Base-by-base conservation (phyloP, 1,140 invertebrate genomes). In the Ostrea denselamellosa region DNA sequence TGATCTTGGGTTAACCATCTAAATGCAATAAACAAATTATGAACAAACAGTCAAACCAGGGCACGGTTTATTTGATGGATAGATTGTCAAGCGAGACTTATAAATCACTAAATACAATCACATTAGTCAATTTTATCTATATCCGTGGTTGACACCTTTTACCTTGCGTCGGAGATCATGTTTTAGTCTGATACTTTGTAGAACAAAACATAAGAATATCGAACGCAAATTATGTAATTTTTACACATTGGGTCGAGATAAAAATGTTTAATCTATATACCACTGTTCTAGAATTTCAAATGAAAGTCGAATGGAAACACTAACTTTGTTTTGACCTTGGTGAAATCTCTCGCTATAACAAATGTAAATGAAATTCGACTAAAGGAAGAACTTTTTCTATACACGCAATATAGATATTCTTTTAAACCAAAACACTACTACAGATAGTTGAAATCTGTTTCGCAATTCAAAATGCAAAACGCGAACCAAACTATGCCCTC, bases 101-200 rank as follows among this genome's bases (percentile, higher is more conserved):
- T 77, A 77, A 77, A 77, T 77, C 68, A 77, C 68, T 14, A 25
- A 77, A 34, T 14, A 25, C 68, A 34, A 77, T 77, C 68, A 34
- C 68, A 77, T 77, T 77, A 77, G 68, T 77, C 68, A 77, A 77
- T 77, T 77, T 77, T 77, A 77, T 77, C 68, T 77, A 77, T 77
- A 77, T 77, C 68, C 68, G 9, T 34, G 68, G 68, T 77, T 12
- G 25, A 14, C 68, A 25, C 68, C 25, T 28, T 77, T 77, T 77
- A 34, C 68, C 68, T 77, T 25, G 2, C 9, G 68, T 77, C 28
- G 68, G 14, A 77, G 68, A 77, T 34, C 68, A 28, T 22, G 17
- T 77, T 77, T 77, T 77, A 77, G 28, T 77, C 14, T 77, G 68
- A 77, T 77, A 77, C 25, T 77, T 17, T 25, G 8, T 25, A 77